These are phyloP conservation scores for Stegophylla sp. DNA, from an alignment of 2,888 invertebrate genomes.

Conservation along the genomic window DNA sequence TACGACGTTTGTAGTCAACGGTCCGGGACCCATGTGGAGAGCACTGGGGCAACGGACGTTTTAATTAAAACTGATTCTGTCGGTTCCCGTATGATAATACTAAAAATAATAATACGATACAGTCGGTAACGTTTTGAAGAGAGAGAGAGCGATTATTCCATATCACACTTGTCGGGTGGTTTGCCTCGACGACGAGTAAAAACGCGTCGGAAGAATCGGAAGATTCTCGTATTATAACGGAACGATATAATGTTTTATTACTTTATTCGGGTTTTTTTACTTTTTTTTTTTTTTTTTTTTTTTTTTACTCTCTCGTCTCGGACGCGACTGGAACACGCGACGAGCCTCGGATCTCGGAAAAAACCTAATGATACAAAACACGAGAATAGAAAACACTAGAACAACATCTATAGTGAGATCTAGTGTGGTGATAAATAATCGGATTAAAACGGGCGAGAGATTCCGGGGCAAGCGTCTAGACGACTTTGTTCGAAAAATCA, in stretches of 20 bases:
- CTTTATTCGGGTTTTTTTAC: too few species aligned
- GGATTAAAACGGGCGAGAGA: not conserved
- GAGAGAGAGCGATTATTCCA: slow-evolving; percentile 11
- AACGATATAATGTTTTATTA: not conserved
- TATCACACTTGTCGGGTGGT: not conserved
- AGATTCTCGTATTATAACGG: slow-evolving; percentile 8
- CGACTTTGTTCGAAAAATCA: slow-evolving; percentile 4
- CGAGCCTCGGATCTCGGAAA: not conserved
- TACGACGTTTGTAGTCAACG: too few species aligned
- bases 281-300: not conserved
- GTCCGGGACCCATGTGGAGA: not conserved
- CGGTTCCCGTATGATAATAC: too few species aligned
- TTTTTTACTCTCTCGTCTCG: not conserved
- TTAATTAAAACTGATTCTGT: too few species aligned
- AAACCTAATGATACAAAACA: not conserved
- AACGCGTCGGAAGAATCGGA: not conserved
- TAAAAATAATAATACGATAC: not conserved
- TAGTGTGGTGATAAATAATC: not conserved
- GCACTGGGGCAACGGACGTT: not conserved
- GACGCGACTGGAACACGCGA: not conserved
- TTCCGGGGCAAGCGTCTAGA: too few species aligned
- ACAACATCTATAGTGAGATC: not conserved
- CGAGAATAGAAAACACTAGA: not conserved
- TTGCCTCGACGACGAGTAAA: not conserved
- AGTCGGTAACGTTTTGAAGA: not conserved